Base-by-base conservation (phyloP, 2,888 invertebrate genomes). In the Erebia aethiops region DNA sequence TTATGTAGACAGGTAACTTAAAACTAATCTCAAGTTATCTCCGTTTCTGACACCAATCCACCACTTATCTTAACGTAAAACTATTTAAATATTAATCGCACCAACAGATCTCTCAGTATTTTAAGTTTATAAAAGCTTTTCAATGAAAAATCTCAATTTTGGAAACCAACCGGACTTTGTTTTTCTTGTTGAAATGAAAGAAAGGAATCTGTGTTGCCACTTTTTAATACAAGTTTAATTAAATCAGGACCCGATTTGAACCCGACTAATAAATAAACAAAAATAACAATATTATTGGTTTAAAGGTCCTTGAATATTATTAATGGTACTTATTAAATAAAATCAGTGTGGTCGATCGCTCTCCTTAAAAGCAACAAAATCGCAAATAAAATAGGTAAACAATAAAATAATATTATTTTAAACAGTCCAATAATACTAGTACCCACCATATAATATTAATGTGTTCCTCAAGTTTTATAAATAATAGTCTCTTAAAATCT, bases 1-100 rank as follows among this genome's bases (percentile, higher is more conserved):
- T 92, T 92, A 93, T 91, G 89, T 92, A 92, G 92, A 90, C 91
- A 91, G 84, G 82, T 76, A 79, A 84, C 16, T 71, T 74, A 80
- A 77, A 71, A 69, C 73, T 82, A 86, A 92, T 93, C 93, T 76
- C 61, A 71, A 80, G 79, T 74, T 84, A 92, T 92, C 90, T 76
- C 71, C 49, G 56, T 62, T 69, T 74, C 69, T 74, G 66, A 75
- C 74, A 80, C 72, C 74, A 82, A 92, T 91, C 88, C 76, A 76
- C 73, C 67, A 72, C 77, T 77, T 75, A 72, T 72, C 65, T 67
- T 65, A 71, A 70, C 72, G 78, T 74, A 8, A 35, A 62, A 66
- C 52, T 63, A 75, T 10, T 8, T 13, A 21, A 43, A 56, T 57
- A 46, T 56, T 43, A 56, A 16, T 21, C 21, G n/a, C 21, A 26